phyloP scores from a whole-genome alignment of 2,113 vertebrate species.

The Herpailurus yagouaroundi region DNA sequence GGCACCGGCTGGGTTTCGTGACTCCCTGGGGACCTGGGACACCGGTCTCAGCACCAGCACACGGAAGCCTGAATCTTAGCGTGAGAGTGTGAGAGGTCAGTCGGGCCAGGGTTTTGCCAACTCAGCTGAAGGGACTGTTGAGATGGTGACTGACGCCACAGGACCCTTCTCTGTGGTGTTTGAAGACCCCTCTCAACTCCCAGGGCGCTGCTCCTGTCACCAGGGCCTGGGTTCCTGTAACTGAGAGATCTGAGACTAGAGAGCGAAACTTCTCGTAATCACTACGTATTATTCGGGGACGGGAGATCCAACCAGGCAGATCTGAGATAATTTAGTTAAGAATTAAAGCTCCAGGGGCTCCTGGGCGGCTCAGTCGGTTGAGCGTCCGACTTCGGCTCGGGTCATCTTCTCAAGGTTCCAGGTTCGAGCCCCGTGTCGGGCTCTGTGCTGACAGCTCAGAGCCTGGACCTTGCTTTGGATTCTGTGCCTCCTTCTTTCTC shows the following conservation, averaged over 20 bases:
- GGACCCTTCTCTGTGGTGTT: too few species aligned
- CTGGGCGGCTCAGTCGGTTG: too few species aligned
- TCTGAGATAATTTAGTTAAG: background rate
- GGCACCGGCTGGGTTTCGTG: background rate
- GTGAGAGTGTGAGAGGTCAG: fast-evolving
- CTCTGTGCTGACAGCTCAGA: too few species aligned
- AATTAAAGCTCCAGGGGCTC: background rate
- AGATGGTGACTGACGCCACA: fast-evolving
- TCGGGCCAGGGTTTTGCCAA: fast-evolving
- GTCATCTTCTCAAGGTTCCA: too few species aligned
- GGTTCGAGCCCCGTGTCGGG: too few species aligned
- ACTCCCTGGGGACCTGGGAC: fast-evolving
- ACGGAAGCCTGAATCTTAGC: fast-evolving
- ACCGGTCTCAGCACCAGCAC: fast-evolving
- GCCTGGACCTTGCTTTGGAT: too few species aligned
- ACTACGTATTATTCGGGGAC: background rate
- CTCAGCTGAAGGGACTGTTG: fast-evolving
- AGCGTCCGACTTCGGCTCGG: too few species aligned
- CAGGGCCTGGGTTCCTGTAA: background rate
- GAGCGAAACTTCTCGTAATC: background rate
- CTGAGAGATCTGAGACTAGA: background rate
- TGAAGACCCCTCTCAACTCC: too few species aligned
- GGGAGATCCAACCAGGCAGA: background rate
- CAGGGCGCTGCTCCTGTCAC: background rate
- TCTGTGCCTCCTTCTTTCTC: too few species aligned